Evolutionary conservation across 2,113 vertebrate genomes (phyloP).

Genomic region (Catharus fuscescens): DNA sequence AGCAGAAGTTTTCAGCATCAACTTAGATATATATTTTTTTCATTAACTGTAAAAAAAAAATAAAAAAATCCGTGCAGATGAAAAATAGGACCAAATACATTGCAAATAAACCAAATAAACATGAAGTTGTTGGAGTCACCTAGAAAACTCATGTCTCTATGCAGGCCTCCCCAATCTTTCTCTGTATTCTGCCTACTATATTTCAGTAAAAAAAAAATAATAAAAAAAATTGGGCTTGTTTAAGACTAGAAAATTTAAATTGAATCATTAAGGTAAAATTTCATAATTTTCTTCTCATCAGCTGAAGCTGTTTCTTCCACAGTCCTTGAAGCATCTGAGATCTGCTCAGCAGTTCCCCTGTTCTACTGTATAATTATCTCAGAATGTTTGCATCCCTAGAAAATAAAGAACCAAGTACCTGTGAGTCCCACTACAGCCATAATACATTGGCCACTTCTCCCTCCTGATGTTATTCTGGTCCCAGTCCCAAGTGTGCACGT

Average conservation of each 20-base stretch:
- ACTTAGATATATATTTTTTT: not conserved
- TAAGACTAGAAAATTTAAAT: not conserved
- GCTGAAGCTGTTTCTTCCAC: not conserved
- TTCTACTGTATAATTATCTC: not conserved
- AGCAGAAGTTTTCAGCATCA: not conserved
- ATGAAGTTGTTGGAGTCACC: not conserved
- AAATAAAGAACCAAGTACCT: not conserved
- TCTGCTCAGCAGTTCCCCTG: not conserved
- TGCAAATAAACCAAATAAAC: not conserved
- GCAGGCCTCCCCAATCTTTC: not conserved
- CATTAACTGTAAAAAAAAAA: not conserved
- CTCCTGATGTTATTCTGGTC: not conserved
- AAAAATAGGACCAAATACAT: not conserved
- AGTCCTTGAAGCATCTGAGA: not conserved
- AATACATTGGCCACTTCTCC: not conserved
- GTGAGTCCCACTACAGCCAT: not conserved
- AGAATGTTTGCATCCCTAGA: not conserved
- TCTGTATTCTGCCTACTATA: not conserved
- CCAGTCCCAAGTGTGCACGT: not conserved
- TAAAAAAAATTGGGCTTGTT: not conserved
- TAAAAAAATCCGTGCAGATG: not conserved
- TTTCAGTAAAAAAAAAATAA: not conserved
- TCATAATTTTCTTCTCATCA: not conserved
- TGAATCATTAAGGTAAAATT: not conserved
- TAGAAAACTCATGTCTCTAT: not conserved